Evolutionary conservation across 2,113 vertebrate genomes (phyloP).

Genomic region (Hassar affinis): DNA sequence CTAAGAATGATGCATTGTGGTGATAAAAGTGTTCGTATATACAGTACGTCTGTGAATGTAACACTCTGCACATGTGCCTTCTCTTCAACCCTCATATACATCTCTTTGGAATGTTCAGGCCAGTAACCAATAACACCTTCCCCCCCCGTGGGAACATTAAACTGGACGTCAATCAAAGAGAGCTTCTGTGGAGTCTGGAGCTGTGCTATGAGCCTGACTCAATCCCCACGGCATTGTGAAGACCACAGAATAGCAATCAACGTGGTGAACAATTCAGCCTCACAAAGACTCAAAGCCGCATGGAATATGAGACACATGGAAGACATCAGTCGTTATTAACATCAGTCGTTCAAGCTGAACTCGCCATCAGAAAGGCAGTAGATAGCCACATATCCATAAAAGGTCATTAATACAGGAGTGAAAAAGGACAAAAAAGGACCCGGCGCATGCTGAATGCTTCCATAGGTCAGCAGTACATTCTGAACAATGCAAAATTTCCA

Average conservation of each 20-base stretch:
- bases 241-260: conserved; percentile 35
- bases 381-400: conserved; percentile 1
- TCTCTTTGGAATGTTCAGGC: conserved; percentile 47
- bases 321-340: conserved; percentile 38
- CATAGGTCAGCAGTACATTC: not conserved
- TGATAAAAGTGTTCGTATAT: conserved; percentile 18
- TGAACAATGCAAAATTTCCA: not conserved
- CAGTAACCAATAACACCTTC: conserved; percentile 46
- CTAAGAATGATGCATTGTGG: conserved; percentile 16
- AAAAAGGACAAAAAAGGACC: not conserved
- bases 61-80: conserved; percentile 35
- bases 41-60: conserved; percentile 14
- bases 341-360: conserved; percentile 29
- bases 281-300: conserved; percentile 17
- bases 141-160: conserved; percentile 41
- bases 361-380: conserved; percentile 19
- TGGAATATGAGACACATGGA: conserved; percentile 45
- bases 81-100: conserved; percentile 28
- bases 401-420: not conserved
- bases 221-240: not conserved
- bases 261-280: conserved; percentile 43
- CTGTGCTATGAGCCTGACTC: conserved; percentile 3
- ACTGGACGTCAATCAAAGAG: conserved; percentile 49
- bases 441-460: not conserved
- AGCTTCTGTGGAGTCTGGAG: conserved; percentile 32